Percentiles rank a stretch among this genome's conserved stretches.
phyloP scores from a whole-genome alignment of 2,888 invertebrate species.

The Cataglyphis albicans region DNA sequence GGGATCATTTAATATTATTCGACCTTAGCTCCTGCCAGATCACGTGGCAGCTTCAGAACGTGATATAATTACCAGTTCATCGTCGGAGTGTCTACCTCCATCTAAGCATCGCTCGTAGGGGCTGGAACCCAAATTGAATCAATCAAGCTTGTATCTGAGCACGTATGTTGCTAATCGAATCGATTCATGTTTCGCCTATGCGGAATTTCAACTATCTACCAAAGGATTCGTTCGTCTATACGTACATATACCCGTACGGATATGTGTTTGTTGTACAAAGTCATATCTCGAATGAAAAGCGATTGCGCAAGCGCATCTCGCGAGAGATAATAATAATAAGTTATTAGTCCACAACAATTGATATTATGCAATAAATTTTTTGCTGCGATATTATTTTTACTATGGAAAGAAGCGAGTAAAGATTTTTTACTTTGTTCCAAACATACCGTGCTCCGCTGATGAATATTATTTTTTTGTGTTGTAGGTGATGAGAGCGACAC shows the following conservation, averaged over 20 bases:
- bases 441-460: not conserved
- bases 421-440: not conserved
- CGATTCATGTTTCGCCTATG: conserved; percentile 75
- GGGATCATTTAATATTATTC: conserved; percentile 9
- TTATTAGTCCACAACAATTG: not conserved
- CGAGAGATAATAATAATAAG: conserved; percentile 7
- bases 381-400: not conserved
- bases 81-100: conserved; percentile 44
- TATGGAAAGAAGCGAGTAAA: not conserved
- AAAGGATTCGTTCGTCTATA: conserved; percentile 54
- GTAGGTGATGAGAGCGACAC: conserved; percentile 81
- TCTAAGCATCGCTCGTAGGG: conserved; percentile 46
- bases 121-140: conserved; percentile 71
- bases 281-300: not conserved
- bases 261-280: conserved; percentile 9
- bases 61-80: conserved; percentile 58
- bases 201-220: conserved; percentile 74
- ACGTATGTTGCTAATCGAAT: conserved; percentile 77
- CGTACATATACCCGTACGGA: not conserved
- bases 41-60: conserved; percentile 37
- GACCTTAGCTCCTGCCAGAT: conserved; percentile 24
- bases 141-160: conserved; percentile 72
- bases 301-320: not conserved
- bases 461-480: conserved; percentile 71
- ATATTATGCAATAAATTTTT: not conserved